Conservation (phyloP, 2,113 vertebrate genomes). For the Dinomys branickii region DNA sequence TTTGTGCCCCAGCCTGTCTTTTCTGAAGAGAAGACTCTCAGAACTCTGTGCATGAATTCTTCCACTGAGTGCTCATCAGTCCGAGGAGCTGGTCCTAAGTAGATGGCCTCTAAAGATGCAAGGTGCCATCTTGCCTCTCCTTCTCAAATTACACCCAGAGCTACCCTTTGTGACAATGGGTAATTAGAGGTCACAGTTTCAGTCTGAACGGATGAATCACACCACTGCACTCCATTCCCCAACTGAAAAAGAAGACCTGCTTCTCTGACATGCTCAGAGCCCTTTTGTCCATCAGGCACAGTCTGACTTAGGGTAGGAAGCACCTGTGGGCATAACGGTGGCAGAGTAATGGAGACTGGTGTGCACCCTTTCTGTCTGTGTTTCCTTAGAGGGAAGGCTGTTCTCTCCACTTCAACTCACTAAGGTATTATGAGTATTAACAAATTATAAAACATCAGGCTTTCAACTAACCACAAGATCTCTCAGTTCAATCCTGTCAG, state of each 20-base stretch:
- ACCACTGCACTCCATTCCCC: background rate
- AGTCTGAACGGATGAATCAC: background rate
- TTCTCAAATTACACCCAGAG: background rate
- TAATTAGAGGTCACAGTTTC: constrained; percentile 29
- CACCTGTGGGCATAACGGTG: background rate
- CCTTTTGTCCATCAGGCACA: background rate
- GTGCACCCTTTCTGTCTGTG: background rate
- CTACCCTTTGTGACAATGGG: constrained; percentile 23
- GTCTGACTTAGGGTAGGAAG: background rate
- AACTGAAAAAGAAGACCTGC: background rate
- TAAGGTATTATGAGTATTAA: background rate
- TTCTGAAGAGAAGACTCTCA: background rate
- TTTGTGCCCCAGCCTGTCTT: background rate
- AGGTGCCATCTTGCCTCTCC: background rate
- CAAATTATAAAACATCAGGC: background rate
- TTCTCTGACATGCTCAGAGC: background rate
- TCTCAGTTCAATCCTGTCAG: background rate
- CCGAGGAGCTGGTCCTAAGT: background rate
- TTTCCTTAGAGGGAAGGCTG: background rate
- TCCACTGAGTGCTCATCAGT: background rate
- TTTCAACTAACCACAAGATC: background rate
- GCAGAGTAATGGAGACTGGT: background rate
- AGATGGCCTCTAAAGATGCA: background rate
- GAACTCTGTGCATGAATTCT: background rate
- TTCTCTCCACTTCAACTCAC: constrained; percentile 11